Base-by-base conservation (phyloP, 2,797 vertebrate genomes). In the Hypotaenidia okinawae region DNA sequence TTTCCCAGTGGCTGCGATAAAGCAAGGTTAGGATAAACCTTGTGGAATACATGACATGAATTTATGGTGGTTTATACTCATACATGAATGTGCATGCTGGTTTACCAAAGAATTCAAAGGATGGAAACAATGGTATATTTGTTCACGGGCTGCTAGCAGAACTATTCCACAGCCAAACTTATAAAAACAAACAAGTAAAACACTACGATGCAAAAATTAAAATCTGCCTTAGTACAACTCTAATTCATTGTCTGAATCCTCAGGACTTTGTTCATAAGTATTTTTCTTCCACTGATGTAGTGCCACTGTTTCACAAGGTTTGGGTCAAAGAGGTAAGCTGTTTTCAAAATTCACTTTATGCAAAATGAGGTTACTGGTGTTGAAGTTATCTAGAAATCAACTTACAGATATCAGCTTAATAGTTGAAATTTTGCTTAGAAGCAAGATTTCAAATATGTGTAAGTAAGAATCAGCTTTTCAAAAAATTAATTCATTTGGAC, bases 211-310 rank as follows among this genome's bases (percentile, higher is more conserved):
- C 24, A 92, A 78, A 94, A 76, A 73, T 80, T 0, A 52, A 85
- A 89, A 69, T 33, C 33, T 78, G 30, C 33, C 67, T 87, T 91
- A 64, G 14, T 76, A 57, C 62, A 83, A 69, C 28, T 90, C 45
- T 63, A 47, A 57, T 85, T 73, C 72, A 55, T 76, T 70, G 11
- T 76, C 77, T 90, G 63, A 83, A 89, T 27, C 16, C 28, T 83
- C 22, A 39, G 22, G 61, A 61, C 41, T 89, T 93, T 55, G 16
- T 83, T 95, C 63, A 17, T 82, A 35, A 72, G 33, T 91, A 64
- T 90, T 90, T 94, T 59, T 81, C 22, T 83, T 95, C 82, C 72
- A 82, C 87, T 87, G 70, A 70, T 78, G 25, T 59, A 55, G 49
- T 70, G 45, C n/a, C 39, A 28, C 37, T 87, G 4, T 90, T 91